phyloP scores from a whole-genome alignment of 2,797 vertebrate species.

The Danionella dracula region DNA sequence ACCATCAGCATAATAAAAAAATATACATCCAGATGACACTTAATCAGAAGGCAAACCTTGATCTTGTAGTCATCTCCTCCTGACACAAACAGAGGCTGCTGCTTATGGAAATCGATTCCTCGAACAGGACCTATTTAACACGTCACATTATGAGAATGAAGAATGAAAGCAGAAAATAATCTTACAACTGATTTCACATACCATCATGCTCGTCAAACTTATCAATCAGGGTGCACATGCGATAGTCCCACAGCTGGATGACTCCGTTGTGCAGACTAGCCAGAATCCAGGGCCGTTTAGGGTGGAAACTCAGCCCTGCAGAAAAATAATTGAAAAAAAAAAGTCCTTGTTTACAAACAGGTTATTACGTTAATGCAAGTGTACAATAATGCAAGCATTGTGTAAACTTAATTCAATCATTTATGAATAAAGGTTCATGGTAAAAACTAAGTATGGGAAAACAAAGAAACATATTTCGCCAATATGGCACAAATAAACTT shows the following conservation, averaged over 20 bases:
- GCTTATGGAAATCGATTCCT: slow-evolving; percentile 97
- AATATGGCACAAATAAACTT: no score
- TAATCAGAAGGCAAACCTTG: slow-evolving; percentile 82
- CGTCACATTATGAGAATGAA: slow-evolving; percentile 1
- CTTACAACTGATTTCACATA: slow-evolving; percentile 57
- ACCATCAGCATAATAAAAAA: no score
- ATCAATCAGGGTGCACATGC: slow-evolving; percentile 96
- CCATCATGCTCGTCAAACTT: slow-evolving; percentile 97
- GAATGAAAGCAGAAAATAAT: no score
- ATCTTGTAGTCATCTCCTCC: slow-evolving; percentile 98
- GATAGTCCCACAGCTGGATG: slow-evolving; percentile 96
- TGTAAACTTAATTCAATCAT: no score
- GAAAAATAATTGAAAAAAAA: background rate
- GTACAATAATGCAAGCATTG: no score
- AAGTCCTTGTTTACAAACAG: no score
- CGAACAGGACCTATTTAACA: slow-evolving; percentile 81
- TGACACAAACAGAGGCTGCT: slow-evolving; percentile 95
- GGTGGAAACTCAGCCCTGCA: slow-evolving; percentile 91
- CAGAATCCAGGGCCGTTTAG: slow-evolving; percentile 93
- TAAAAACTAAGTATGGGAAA: no score
- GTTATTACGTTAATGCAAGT: no score
- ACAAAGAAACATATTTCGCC: no score
- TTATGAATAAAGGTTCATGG: no score
- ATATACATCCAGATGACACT: background rate
- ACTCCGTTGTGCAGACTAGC: slow-evolving; percentile 95